Conservation (phyloP, 2,797 vertebrate genomes). For the Megaceryle alcyon region DNA sequence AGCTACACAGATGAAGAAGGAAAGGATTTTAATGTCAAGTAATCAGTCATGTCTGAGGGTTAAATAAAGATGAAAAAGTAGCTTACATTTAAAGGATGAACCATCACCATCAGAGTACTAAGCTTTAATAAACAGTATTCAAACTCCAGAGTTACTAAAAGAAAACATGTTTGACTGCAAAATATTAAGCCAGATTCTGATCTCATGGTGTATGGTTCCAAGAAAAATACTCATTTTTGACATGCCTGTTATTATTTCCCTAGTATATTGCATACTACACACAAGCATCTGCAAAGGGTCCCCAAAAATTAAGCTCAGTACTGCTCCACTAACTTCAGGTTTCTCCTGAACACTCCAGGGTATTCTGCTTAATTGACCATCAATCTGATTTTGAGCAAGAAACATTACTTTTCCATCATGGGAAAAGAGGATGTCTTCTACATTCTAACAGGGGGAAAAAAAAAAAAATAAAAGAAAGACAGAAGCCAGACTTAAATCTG, state of each 20-base stretch:
- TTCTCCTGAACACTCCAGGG: not conserved
- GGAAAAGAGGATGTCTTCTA: not conserved
- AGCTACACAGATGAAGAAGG: constrained; percentile 74
- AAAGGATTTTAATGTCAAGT: not conserved
- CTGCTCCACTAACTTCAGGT: not conserved
- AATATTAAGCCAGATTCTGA: constrained; percentile 61
- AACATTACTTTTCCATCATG: not conserved
- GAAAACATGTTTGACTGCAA: constrained; percentile 40
- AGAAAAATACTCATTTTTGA: constrained; percentile 54
- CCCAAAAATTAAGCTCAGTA: not conserved
- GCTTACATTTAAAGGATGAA: not conserved
- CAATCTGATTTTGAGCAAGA: not conserved
- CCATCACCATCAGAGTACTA: not conserved
- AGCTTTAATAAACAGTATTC: constrained; percentile 25
- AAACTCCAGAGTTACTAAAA: constrained; percentile 11
- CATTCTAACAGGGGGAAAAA: rapidly evolving
- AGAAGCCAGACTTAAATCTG: not conserved
- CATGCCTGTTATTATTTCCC: constrained; percentile 54
- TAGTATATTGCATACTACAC: constrained; percentile 42
- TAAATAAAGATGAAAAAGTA: not conserved
- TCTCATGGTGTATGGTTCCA: constrained; percentile 42
- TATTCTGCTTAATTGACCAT: not conserved
- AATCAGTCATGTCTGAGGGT: not conserved
- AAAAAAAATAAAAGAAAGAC: not conserved
- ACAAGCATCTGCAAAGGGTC: constrained; percentile 36